Percentiles rank a stretch among this genome's conserved stretches.
Evolutionary conservation across 2,797 vertebrate genomes (phyloP).

Genomic region (Onychomys arenicola): DNA sequence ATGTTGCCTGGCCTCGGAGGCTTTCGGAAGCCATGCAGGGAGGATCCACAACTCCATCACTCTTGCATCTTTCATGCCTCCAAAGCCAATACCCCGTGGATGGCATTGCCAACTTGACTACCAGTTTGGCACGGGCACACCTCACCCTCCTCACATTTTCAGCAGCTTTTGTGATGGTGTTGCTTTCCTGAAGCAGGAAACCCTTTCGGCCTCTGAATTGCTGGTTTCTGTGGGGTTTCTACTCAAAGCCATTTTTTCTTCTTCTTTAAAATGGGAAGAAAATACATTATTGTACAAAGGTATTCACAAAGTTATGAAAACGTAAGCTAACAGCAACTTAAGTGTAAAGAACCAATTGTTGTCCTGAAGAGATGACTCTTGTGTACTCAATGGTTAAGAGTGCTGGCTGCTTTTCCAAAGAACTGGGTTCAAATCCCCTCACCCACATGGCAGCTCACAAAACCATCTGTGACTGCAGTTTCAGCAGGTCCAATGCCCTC

Average conservation of each 20-base stretch:
- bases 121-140: neutral
- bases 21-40: neutral
- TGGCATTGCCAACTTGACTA: neutral
- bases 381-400: neutral
- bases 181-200: neutral
- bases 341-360: neutral
- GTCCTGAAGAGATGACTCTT: neutral
- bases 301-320: conserved; percentile 9
- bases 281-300: conserved; percentile 12
- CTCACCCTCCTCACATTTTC: neutral
- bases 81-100: neutral
- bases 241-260: neutral
- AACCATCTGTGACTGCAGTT: neutral
- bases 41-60: neutral
- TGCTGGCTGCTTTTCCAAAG: neutral
- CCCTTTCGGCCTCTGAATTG: neutral
- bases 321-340: neutral
- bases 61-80: neutral
- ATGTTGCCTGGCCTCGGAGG: neutral
- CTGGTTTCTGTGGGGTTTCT: neutral
- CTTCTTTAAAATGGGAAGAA: conserved; percentile 21
- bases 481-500: neutral
- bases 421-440: neutral
- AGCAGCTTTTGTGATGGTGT: neutral
- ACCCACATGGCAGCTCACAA: neutral